These are phyloP conservation scores for Chymomyza costata DNA, from an alignment of 1,140 invertebrate genomes.

Conservation along the genomic window DNA sequence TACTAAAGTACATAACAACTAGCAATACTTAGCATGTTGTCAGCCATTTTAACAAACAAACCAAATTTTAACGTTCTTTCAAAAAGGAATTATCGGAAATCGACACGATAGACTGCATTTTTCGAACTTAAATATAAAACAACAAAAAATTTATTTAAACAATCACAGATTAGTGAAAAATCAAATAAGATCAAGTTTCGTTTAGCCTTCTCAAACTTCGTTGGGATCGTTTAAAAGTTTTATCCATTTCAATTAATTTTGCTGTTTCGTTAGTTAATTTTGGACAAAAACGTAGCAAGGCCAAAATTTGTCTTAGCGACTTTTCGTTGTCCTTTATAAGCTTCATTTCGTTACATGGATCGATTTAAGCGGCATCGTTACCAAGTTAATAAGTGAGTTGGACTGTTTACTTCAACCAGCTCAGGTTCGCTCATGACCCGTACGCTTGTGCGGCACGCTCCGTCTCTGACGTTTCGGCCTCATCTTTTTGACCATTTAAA, in stretches of 20 bases:
- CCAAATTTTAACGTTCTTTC: too few species aligned
- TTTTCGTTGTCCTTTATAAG: not conserved
- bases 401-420: conserved; percentile 58
- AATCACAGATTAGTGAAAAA: too few species aligned
- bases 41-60: too few species aligned
- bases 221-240: conserved; percentile 14
- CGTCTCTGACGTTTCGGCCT: not conserved
- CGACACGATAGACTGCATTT: too few species aligned
- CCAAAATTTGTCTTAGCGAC: too few species aligned
- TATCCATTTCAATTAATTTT: not conserved
- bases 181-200: too few species aligned
- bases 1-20: too few species aligned
- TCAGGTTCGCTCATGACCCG: conserved; percentile 79
- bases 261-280: not conserved
- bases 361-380: not conserved
- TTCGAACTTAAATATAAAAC: too few species aligned
- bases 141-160: too few species aligned
- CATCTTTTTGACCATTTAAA: conserved; percentile 55
- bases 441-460: conserved; percentile 3
- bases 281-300: too few species aligned
- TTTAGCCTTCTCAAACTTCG: conserved; percentile 7
- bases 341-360: not conserved
- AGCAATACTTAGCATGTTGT: too few species aligned
- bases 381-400: conserved; percentile 57
- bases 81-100: too few species aligned